Conservation (phyloP, 1,140 invertebrate genomes). For the Euwallacea similis region DNA sequence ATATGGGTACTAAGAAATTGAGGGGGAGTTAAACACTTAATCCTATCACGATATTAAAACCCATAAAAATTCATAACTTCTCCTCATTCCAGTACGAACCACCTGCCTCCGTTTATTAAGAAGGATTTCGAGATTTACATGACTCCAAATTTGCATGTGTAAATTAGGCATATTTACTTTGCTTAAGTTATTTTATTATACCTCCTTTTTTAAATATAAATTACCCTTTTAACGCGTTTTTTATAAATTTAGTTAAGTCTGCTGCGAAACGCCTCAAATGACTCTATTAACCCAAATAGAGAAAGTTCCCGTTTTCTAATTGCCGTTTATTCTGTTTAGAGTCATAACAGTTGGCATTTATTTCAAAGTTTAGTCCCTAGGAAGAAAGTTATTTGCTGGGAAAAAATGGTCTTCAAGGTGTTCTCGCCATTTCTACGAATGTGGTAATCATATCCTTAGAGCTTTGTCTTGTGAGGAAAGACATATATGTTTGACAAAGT, state of each 20-base stretch:
- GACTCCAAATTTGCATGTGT: constrained; percentile 10
- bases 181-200: background rate
- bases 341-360: too few species aligned
- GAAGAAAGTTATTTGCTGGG: too few species aligned
- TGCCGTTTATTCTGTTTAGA: too few species aligned
- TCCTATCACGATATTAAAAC: background rate
- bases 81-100: background rate
- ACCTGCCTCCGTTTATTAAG: constrained; percentile 11
- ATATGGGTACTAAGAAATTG: background rate
- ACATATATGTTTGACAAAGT: too few species aligned
- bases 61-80: constrained; percentile 17
- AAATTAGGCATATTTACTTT: constrained; percentile 7
- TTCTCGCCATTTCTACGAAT: too few species aligned
- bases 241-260: background rate
- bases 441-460: too few species aligned
- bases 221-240: background rate
- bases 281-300: too few species aligned
- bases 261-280: too few species aligned
- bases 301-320: too few species aligned
- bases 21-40: background rate
- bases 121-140: background rate
- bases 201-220: background rate
- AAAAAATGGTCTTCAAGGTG: too few species aligned
- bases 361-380: too few species aligned
- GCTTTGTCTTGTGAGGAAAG: too few species aligned